Percentiles rank a stretch among this genome's conserved stretches.
Evolutionary conservation across 2,888 invertebrate genomes (phyloP).

Genomic region (Synanthedon vespiformis): DNA sequence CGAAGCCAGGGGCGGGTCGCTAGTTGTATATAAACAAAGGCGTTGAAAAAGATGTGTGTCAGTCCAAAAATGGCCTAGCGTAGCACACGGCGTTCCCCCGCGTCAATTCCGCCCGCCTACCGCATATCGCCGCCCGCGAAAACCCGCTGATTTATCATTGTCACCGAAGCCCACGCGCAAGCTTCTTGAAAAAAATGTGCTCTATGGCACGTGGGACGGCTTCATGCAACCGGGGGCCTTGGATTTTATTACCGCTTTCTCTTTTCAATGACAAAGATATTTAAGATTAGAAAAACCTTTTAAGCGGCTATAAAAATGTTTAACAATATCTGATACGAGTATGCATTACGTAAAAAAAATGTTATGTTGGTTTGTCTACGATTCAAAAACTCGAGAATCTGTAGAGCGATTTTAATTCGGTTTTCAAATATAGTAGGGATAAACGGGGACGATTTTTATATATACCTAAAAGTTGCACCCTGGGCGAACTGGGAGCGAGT

Average conservation of each 20-base stretch:
- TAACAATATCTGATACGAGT: no score
- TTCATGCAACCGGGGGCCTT: conserved; percentile 6
- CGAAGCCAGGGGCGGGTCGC: no score
- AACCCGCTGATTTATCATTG: conserved; percentile 53
- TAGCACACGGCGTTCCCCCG: not conserved
- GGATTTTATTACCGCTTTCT: conserved; percentile 1
- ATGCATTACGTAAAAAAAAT: no score
- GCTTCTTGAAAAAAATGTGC: not conserved
- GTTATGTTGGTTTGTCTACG: no score
- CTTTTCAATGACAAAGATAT: not conserved
- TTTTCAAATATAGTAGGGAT: no score
- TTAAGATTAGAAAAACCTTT: not conserved
- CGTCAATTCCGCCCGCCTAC: conserved; percentile 19
- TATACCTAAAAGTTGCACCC: no score
- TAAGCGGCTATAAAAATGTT: not conserved
- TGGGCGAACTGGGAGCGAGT: no score
- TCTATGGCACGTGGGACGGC: conserved; percentile 3
- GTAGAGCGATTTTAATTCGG: no score
- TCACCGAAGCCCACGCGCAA: conserved; percentile 41
- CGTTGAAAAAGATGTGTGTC: not conserved
- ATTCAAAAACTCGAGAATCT: no score
- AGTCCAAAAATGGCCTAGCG: not conserved
- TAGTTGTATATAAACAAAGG: not conserved
- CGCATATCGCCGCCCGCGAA: conserved; percentile 16
- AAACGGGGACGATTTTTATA: no score